These are phyloP conservation scores for Ophioderma brevispina DNA, from an alignment of 35 echinoderm and acorn worm species.

Conservation along the genomic window DNA sequence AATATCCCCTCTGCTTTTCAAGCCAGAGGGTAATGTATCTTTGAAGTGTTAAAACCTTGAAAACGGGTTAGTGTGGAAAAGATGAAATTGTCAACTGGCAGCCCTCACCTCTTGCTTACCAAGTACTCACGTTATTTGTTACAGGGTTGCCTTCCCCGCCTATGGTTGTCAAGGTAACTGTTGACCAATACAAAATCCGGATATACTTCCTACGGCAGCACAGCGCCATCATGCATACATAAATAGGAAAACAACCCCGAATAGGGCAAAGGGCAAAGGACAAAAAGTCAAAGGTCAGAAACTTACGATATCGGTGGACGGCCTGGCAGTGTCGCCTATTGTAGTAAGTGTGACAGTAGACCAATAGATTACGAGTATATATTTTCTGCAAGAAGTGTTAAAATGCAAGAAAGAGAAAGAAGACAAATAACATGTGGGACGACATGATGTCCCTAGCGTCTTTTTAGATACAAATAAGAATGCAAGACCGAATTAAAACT, in stretches of 20 bases:
- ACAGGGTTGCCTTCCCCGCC: constrained; percentile 79
- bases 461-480: no score
- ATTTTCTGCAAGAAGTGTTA: constrained; percentile 61
- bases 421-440: neutral
- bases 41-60: no score
- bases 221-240: constrained; percentile 11
- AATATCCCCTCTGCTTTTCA: no score
- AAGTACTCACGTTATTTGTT: constrained; percentile 78
- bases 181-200: constrained; percentile 94
- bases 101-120: no score
- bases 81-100: no score
- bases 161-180: constrained; percentile 92
- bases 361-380: constrained; percentile 69
- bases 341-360: constrained; percentile 64
- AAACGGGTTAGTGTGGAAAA: no score
- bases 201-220: constrained; percentile 78
- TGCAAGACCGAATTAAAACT: no score
- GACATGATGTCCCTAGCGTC: no score
- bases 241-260: neutral
- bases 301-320: constrained; percentile 68
- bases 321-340: constrained; percentile 53
- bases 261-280: neutral
- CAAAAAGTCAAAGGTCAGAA: neutral
- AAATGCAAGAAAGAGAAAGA: neutral
- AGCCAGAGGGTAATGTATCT: no score